These are phyloP conservation scores for Anthopleura xanthogrammica DNA, from an alignment of 92 coral and sea anemone species.

Conservation along the genomic window DNA sequence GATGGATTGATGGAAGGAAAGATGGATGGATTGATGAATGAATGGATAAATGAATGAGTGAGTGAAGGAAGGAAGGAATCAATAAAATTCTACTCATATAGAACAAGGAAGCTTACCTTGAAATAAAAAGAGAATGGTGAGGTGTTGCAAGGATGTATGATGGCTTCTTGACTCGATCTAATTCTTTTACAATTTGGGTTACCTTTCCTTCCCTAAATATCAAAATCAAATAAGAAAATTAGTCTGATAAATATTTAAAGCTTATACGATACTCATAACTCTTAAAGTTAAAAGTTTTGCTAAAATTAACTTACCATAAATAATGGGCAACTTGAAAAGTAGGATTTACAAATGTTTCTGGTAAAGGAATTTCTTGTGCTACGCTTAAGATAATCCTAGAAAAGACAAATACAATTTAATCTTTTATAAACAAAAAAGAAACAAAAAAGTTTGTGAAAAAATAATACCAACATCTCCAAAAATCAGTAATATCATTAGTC, in stretches of 20 bases:
- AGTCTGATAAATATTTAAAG: too few relatives aligned
- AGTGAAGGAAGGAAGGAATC: neutral
- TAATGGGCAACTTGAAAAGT: constrained; percentile 84
- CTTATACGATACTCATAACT: neutral
- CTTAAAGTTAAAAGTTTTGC: neutral
- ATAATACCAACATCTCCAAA: neutral
- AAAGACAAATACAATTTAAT: neutral
- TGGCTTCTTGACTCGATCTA: constrained; percentile 74
- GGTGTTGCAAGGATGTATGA: constrained; percentile 85
- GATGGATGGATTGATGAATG: too few relatives aligned
- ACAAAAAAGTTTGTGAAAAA: neutral
- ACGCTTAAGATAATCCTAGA: neutral
- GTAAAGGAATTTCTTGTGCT: constrained; percentile 67
- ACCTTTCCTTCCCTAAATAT: constrained; percentile 67
- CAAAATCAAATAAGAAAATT: neutral
- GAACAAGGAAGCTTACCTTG: constrained; percentile 48
- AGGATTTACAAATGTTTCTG: constrained; percentile 80
- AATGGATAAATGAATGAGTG: too few relatives aligned
- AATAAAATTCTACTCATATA: neutral
- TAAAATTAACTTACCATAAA: constrained; percentile 52
- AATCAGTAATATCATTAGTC: neutral
- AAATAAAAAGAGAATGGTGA: constrained; percentile 72
- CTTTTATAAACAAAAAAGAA: neutral
- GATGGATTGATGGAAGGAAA: too few relatives aligned
- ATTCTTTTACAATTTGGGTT: constrained; percentile 60